Base-by-base conservation (phyloP, 1,140 invertebrate species). In the Pemphigus obesinymphae region DNA sequence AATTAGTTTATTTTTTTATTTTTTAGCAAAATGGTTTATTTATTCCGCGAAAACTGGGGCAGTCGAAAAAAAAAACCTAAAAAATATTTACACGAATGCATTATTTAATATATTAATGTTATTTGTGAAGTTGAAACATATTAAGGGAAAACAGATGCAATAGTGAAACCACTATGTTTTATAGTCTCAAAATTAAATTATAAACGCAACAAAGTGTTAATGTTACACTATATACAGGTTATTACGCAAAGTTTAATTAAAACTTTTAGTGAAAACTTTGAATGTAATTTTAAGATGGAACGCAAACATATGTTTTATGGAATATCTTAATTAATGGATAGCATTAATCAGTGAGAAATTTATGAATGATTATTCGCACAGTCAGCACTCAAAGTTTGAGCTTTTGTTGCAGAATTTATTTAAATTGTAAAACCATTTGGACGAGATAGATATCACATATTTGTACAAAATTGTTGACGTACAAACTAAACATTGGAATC, bases 171-270 rank as follows among this genome's bases (percentile, higher is more conserved):
- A 40, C 66, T 23, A 26, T 40, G 37, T 70, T 70, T 70, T 70
- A 70, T 70, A 70, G 37, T 43, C n/a, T 43, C 26, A n/a, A 43
- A 70, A 70, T 70, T 70, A 70, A 70, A 70, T 70, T 70, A 43
- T 15, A 70, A 70, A 13, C 29, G 37, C 37, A 70, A 70, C 66
- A 70, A 70, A 70, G 66, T 70, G 66, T 70, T 70, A 43, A 70
- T 70, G 37, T 26, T 40, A 70, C 26, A 70, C 66, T 43, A 70
- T 70, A 70, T 43, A 43, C 66, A 70, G 66, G 66, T 70, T 70
- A n/a, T 70, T 70, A 70, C 37, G 15, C 37, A 70, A 70, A 70
- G 66, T 70, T 70, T 70, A 70, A 70, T 70, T 70, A 70, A 70
- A 70, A 70, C 66, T 70, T 70, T 70, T 15, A 37, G 66, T 15